Conservation (phyloP, 2,797 vertebrate species). For the Pseudochromis fuscus region DNA sequence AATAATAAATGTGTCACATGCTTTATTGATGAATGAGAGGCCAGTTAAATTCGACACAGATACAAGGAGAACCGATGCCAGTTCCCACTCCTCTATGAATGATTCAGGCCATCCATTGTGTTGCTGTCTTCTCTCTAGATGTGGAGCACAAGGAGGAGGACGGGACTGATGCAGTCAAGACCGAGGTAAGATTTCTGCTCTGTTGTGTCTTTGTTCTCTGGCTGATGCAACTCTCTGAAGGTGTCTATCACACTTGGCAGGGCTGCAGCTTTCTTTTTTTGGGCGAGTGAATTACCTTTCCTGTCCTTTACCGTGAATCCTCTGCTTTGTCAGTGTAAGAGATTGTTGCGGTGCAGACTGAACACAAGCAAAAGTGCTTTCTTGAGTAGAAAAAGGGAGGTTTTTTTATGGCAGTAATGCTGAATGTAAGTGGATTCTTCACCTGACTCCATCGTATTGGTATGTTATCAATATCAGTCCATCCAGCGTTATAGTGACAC, state of each 20-base stretch:
- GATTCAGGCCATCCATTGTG: conserved; percentile 74
- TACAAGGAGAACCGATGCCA: conserved; percentile 40
- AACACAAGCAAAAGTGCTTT: conserved; percentile 18
- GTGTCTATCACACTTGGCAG: conserved; percentile 49
- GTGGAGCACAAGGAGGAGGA: conserved; percentile 87
- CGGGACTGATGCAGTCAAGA: conserved; percentile 77
- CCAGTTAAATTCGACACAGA: conserved; percentile 29
- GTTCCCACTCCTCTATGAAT: conserved; percentile 59
- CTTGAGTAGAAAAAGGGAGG: conserved; percentile 3
- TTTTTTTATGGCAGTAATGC: background rate
- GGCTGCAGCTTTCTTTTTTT: conserved; percentile 35
- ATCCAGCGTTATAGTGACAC: background rate
- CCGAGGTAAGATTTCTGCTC: conserved; percentile 82
- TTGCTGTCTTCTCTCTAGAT: conserved; percentile 82
- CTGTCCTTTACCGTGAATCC: conserved; percentile 33
- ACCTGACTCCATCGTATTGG: background rate
- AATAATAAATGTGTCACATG: conserved; percentile 49
- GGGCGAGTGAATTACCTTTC: conserved; percentile 29
- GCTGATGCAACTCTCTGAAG: conserved; percentile 53
- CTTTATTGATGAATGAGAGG: conserved; percentile 41
- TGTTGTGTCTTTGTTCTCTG: conserved; percentile 52
- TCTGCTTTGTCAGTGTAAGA: conserved; percentile 20
- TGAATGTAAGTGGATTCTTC: conserved; percentile 1
- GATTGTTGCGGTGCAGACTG: background rate
- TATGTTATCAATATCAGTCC: conserved; percentile 21